Evolutionary conservation across 2,113 vertebrate species (phyloP), one percentile per base, ranked within the genome.

Genomic region (Aptenodytes patagonicus): DNA sequence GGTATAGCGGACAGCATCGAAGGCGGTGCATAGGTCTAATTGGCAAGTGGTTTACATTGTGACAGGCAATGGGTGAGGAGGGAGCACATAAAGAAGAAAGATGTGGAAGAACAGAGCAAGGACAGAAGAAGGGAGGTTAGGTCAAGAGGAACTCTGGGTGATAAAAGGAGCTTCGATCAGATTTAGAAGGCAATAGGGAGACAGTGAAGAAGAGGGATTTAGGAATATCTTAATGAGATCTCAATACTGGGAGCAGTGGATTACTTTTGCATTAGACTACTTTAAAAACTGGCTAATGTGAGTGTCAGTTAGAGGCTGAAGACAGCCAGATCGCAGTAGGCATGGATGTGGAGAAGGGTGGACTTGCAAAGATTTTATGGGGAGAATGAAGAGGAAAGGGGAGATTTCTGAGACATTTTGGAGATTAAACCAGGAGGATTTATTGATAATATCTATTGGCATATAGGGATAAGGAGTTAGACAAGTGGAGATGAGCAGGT

Each of bases 171-270:
- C 86, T 97, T 96, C 46, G 88, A 98, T 98, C 97, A 97, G 95
- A 98, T 97, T 97, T 95, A 92, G 86, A 93, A 92, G 83, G 97
- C 91, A 97, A 94, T 19, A 83, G 88, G 84, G 83, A 97, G 95
- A 83, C 80, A 92, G 94, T 90, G 89, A 95, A 97, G 96, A 97
- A 94, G 95, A 94, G 60, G 91, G 97, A 98, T 98, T 98, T 97
- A 96, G 93, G 95, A 97, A 96, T 98, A 97, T 97, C 97, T 97
- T 96, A 97, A 97, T 97, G 92, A 96, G 93, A 97, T 97, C 96
- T 97, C 97, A 97, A 96, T 95, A 96, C 89, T 91, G 47, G 91
- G 89, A 97, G 95, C 82, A 96, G 96, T 97, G 95, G 97, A 96
- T 97, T 98, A 97, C 96, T 97, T 97, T 97, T 96, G 94, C 95